phyloP scores from a whole-genome alignment of 2,113 vertebrate genomes.

The Cyprinus carpio region DNA sequence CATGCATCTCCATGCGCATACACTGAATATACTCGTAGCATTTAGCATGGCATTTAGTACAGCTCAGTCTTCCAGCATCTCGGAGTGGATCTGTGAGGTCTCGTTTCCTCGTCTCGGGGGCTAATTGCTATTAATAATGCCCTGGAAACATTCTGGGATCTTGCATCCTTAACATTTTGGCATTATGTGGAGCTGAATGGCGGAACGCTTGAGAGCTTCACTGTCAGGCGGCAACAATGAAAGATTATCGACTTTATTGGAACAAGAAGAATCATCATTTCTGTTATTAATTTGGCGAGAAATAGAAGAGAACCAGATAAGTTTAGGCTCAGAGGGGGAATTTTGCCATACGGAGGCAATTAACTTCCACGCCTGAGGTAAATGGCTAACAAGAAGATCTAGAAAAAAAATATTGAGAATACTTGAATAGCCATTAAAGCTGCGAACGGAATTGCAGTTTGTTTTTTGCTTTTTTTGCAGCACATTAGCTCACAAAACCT shows the following conservation, averaged over 20 bases:
- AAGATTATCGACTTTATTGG: conserved; percentile 43
- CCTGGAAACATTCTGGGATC: conserved; percentile 9
- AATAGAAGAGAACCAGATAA: conserved; percentile 21
- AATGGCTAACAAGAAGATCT: not conserved
- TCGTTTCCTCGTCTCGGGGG: not conserved
- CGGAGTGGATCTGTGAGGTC: conserved; percentile 2
- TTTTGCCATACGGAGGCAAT: conserved; percentile 42
- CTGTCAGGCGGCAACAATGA: conserved; percentile 29
- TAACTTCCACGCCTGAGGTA: conserved; percentile 1
- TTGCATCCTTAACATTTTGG: conserved; percentile 1
- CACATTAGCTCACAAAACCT: not conserved
- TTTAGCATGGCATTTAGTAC: conserved; percentile 72
- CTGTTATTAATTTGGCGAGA: conserved; percentile 36
- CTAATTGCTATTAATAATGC: conserved; percentile 14
- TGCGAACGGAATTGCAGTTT: too few species aligned
- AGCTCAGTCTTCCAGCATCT: conserved; percentile 91
- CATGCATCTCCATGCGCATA: conserved; percentile 66
- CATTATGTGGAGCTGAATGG: conserved; percentile 19
- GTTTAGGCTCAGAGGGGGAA: conserved; percentile 22
- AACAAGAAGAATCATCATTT: conserved; percentile 34
- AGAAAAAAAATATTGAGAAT: not conserved
- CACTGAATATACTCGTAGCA: not conserved
- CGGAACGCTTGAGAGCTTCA: conserved; percentile 41
- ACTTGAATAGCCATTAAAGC: not conserved
- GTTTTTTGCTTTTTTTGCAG: not conserved